Base-by-base conservation (phyloP, 2,888 invertebrate genomes). In the Brenthis hecate region DNA sequence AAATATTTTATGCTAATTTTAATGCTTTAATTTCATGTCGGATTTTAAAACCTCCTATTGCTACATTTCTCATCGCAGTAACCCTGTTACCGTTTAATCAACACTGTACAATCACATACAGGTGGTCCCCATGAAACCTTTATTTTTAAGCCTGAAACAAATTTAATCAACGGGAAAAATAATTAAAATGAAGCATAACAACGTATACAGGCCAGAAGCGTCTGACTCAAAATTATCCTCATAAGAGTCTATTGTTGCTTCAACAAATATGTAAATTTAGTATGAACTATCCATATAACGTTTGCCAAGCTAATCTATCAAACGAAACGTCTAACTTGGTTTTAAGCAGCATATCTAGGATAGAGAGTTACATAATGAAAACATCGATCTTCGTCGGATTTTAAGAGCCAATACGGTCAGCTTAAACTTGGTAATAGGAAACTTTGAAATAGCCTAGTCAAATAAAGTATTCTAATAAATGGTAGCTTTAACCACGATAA, bases 301-400 rank as follows among this genome's bases (percentile, higher is more conserved):
- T 68, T 72, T 51, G 58, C 56, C 36, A 66, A 68, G 64, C 63
- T 72, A 72, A 72, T 72, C 66, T 72, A 72, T 72, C 70, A 72
- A 65, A 62, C 51, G 19, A 62, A 57, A 68, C 63, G 68, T 68
- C 68, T 69, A 71, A 71, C 63, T 71, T 70, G 73, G 73, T 71
- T 73, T 70, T 64, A 68, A 72, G 62, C 74, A 65, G 65, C 68
- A 66, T 61, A 67, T 68, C 68, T 66, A 55, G 61, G 67, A 66
- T 70, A 73, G 62, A 54, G 32, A 68, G 71, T 70, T 70, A 75
- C 66, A 66, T 74, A 75, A 74, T 72, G 69, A 66, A 69, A 69
- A 68, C 71, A 74, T 74, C 72, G 72, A 73, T 75, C 73, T 74
- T 70, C 74, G 65, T 75, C 71, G 73, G 67, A 68, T 62, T 55